Conservation (phyloP, 2,113 vertebrate species). For the Gymnocephalus cernua region DNA sequence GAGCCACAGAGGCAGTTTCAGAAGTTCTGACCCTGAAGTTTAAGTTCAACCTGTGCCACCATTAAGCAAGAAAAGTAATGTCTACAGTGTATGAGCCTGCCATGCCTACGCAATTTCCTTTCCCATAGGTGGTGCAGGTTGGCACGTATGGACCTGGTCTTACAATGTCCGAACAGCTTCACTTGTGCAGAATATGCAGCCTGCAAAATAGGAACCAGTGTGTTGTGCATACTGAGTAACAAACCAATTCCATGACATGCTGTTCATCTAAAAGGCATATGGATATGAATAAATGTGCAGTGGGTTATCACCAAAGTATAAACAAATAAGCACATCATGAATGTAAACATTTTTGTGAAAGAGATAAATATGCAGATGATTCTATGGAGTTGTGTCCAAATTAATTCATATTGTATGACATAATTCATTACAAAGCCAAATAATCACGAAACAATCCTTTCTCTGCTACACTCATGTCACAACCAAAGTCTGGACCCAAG, state of each 20-base stretch:
- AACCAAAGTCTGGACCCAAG: conserved; percentile 36
- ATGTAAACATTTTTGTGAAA: neutral
- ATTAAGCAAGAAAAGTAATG: neutral
- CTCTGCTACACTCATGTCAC: conserved; percentile 16
- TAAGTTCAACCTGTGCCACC: too few species aligned
- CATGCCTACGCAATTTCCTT: neutral
- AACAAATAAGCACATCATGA: conserved; percentile 10
- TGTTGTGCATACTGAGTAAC: conserved; percentile 21
- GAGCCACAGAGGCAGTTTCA: neutral
- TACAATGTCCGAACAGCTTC: neutral
- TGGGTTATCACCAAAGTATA: conserved; percentile 27
- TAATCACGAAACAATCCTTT: neutral
- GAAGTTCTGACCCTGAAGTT: neutral
- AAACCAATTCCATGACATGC: conserved; percentile 6
- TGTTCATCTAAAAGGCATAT: conserved; percentile 39
- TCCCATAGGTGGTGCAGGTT: neutral
- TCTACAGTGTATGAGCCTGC: neutral
- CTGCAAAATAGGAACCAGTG: conserved; percentile 4
- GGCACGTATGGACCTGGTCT: neutral
- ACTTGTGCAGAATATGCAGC: neutral
- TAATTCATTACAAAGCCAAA: neutral
- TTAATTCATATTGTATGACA: neutral
- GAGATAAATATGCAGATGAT: neutral
- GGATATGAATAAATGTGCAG: conserved; percentile 27
- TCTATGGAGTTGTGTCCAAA: neutral